Base-by-base conservation (phyloP, 2,888 invertebrate genomes). In the Tineola bisselliella region DNA sequence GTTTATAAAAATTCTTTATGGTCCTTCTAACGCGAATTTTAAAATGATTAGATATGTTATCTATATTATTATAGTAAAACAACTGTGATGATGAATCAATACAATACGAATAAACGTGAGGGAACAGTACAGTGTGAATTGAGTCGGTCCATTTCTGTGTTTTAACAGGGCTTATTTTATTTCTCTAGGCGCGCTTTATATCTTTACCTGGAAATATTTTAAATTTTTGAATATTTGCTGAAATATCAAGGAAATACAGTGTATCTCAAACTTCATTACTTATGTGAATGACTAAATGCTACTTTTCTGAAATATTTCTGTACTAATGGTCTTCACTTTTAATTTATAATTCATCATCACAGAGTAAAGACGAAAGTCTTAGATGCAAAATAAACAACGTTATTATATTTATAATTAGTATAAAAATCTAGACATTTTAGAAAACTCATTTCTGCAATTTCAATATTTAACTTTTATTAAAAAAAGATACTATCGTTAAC, bases 1-100 rank as follows among this genome's bases (percentile, higher is more conserved):
- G 61, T 62, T 61, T 63, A 62, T 61, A 63, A 61, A 63, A 60
- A 18, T 61, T 63, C 62, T 61, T 63, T 43, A 72, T 84, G 84
- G 83, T 84, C 84, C 82, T 77, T 78, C 76, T 75, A 77, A 77
- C 80, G 77, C 79, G 75, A 76, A 72, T 78, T 83, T 80, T 72
- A 79, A 79, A 77, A 73, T 73, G 81, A 80, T 77, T 72, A 74
- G 77, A 75, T 72, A 43, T 59, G 19, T 25, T 17, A 17, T 25
- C 25, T 12, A 54, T 54, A 54, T 8, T 48, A n/a, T 2, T 13
- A 10, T 48, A 43, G 3, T 6, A 15, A 52, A 52, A 4, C 2
- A 17, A 2, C 52, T 52, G 54, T 25, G 25, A 54, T 25, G 54
- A 54, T 10, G 48, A 48, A 48, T 48, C 3, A 48, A 48, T 10